Conservation (phyloP, 2,888 invertebrate species). For the Oscheius sp. region DNA sequence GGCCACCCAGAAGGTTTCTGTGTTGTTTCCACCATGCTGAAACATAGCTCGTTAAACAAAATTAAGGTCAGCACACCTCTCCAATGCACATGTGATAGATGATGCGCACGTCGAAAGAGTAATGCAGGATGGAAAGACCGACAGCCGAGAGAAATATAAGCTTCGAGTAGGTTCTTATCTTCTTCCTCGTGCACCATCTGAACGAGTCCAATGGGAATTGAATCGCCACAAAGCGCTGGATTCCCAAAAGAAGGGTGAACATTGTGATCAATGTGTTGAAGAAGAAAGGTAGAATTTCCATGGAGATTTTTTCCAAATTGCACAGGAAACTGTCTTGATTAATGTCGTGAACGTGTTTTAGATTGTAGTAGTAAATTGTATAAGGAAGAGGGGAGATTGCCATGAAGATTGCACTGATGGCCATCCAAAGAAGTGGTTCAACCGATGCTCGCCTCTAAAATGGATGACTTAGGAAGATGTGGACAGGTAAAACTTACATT, state of each 20-base stretch:
- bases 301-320: slow-evolving; percentile 60
- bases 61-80: background rate
- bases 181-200: slow-evolving; percentile 53
- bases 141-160: slow-evolving; percentile 49
- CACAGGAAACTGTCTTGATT: slow-evolving; percentile 55
- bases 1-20: slow-evolving; percentile 52
- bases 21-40: background rate
- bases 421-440: slow-evolving; percentile 62
- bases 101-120: slow-evolving; percentile 51
- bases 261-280: slow-evolving; percentile 63
- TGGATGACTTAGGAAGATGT: background rate
- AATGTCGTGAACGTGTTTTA: slow-evolving; percentile 50
- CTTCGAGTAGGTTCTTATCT: slow-evolving; percentile 48
- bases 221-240: slow-evolving; percentile 61
- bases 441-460: slow-evolving; percentile 58
- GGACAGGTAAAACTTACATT: slow-evolving; percentile 39
- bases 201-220: slow-evolving; percentile 60
- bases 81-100: slow-evolving; percentile 59
- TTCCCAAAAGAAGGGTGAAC: slow-evolving; percentile 58
- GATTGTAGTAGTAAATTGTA: slow-evolving; percentile 61
- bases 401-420: slow-evolving; percentile 56
- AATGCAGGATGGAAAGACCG: slow-evolving; percentile 47
- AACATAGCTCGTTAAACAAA: background rate
- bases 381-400: slow-evolving; percentile 61
- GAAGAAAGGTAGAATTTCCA: slow-evolving; percentile 64